Conservation (phyloP, 2,113 vertebrate species). For the Cyprinodon tularosa region DNA sequence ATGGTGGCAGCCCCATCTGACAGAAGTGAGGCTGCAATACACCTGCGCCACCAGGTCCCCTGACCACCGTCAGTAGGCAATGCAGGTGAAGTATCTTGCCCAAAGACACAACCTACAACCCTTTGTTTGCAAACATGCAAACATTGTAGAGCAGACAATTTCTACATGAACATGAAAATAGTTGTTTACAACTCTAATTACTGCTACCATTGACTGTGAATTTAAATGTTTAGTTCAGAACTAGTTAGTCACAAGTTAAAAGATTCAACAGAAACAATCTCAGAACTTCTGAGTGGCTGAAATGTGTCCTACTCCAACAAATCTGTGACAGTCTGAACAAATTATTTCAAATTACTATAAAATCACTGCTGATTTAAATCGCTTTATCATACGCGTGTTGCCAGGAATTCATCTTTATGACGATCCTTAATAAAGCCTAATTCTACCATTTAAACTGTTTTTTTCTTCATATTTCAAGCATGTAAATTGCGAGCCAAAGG, state of each 20-base stretch:
- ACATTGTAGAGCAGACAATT: too few relatives aligned
- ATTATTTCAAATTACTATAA: background rate
- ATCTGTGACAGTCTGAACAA: background rate
- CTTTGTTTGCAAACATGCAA: too few relatives aligned
- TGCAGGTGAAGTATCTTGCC: too few relatives aligned
- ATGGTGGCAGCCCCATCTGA: too few relatives aligned
- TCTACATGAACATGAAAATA: too few relatives aligned
- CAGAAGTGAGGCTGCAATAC: too few relatives aligned
- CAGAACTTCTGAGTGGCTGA: background rate
- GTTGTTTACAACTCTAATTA: too few relatives aligned
- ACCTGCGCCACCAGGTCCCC: too few relatives aligned
- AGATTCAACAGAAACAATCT: background rate
- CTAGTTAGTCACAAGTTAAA: background rate
- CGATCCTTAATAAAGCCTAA: background rate
- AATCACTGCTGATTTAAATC: background rate
- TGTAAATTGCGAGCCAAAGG: constrained; percentile 23
- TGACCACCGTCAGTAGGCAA: too few relatives aligned
- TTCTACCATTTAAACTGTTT: constrained; percentile 27
- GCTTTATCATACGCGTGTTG: background rate
- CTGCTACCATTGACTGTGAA: background rate
- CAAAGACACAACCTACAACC: background rate
- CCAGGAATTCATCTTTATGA: background rate
- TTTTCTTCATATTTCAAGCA: constrained; percentile 39
- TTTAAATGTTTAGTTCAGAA: background rate
- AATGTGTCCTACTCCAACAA: background rate